Evolutionary conservation across 2,797 vertebrate genomes (phyloP), one percentile per base, ranked within the genome.

Genomic region (Enteromius treurensis): DNA sequence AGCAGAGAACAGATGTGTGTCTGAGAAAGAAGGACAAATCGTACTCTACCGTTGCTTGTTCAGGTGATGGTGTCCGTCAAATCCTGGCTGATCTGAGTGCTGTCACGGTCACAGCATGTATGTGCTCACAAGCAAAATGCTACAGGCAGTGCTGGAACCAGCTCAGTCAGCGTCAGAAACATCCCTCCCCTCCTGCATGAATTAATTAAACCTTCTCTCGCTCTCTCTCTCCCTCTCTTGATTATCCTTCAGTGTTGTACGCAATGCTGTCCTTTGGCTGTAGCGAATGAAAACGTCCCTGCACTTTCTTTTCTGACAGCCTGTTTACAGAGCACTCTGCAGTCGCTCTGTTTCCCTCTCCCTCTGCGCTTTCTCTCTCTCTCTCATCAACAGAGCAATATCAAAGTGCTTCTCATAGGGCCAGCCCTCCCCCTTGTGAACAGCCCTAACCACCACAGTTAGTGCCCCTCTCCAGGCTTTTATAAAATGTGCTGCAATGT

Each of bases 151-250:
- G 85, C 88, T 87, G 88, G 64, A 93, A 89, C 87, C 88, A 87
- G 86, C 83, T 87, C 89, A 77, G 70, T 87, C 84, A 89, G 89
- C 84, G 76, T 90, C 90, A 86, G 89, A 84, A 90, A 92, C 91
- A 92, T 93, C 92, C 91, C 92, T 93, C 90, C 89, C 91, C 88
- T 94, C 90, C 90, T 92, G 87, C 80, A 91, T 92, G 91, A 94
- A 94, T 95, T 93, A 89, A 93, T 94, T 90, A 93, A 92, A 88
- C 76, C 88, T 40, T 86, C 74, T 45, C 79, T 78, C 77, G 84
- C 68, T 86, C 86, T 89, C 37, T 86, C 81, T 84, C 89, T 88
- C 62, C 85, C 79, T 77, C 84, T 85, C 71, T 45, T 84, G 73
- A 82, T 87, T 87, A 76, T 82, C 86, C 82, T 85, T 84, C 74